Conservation (phyloP, 1,140 invertebrate genomes). For the Harlomillsia oculata region DNA sequence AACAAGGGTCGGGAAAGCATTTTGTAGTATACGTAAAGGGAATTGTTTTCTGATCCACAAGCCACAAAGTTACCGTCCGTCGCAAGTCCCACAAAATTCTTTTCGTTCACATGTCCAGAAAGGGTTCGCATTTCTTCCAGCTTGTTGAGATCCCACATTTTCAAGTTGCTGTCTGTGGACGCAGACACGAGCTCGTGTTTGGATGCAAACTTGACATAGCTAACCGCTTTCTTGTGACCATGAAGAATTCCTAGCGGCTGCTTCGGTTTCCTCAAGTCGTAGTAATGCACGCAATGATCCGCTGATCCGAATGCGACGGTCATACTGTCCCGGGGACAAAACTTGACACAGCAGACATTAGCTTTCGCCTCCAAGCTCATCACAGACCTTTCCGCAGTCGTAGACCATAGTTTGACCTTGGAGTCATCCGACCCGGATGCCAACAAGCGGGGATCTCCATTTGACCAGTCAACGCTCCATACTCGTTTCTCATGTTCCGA, state of each 20-base stretch:
- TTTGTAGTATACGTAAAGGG: slow-evolving; percentile 88
- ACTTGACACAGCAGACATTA: slow-evolving; percentile 94
- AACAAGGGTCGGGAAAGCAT: slow-evolving; percentile 78
- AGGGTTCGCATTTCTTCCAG: slow-evolving; percentile 76
- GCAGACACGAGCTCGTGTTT: slow-evolving; percentile 83
- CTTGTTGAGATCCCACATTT: slow-evolving; percentile 81
- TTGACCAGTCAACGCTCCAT: slow-evolving; percentile 95
- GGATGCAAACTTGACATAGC: slow-evolving; percentile 90
- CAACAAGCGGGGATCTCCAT: slow-evolving; percentile 78
- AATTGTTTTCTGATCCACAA: slow-evolving; percentile 93
- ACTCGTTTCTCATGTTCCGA: slow-evolving; percentile 92
- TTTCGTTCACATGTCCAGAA: slow-evolving; percentile 90
- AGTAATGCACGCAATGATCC: slow-evolving; percentile 95
- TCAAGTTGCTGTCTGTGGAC: slow-evolving; percentile 87
- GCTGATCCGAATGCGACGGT: slow-evolving; percentile 82
- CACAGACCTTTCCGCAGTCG: slow-evolving; percentile 77
- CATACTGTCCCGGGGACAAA: slow-evolving; percentile 76
- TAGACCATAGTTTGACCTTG: slow-evolving; percentile 86
- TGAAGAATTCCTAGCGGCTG: slow-evolving; percentile 74
- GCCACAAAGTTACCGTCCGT: slow-evolving; percentile 90
- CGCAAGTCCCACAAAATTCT: slow-evolving; percentile 94
- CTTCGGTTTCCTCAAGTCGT: slow-evolving; percentile 79
- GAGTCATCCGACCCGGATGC: slow-evolving; percentile 92
- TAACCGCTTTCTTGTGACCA: slow-evolving; percentile 89
- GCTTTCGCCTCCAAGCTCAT: slow-evolving; percentile 80